Conservation (phyloP, 2,113 vertebrate species). For the Sphyrna mokarran region DNA sequence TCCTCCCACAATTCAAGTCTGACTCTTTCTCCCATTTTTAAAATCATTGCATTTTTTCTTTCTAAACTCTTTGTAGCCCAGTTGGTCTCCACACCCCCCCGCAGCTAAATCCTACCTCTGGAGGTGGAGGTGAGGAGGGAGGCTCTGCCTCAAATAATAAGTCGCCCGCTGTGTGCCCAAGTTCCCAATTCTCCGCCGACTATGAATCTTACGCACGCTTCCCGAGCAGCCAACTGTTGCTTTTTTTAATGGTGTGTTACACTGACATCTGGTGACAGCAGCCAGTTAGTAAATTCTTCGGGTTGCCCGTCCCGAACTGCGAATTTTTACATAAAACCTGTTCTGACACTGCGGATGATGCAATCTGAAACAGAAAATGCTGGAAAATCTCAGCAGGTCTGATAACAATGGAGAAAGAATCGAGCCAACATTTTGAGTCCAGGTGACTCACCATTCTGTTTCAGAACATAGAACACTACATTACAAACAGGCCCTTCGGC, state of each 20-base stretch:
- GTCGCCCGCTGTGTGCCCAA: slow-evolving; percentile 39
- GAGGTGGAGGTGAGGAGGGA: slow-evolving; percentile 48
- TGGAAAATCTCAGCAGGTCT: too few relatives aligned
- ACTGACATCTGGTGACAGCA: not conserved
- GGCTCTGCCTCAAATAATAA: slow-evolving; percentile 54
- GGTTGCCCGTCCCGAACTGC: not conserved
- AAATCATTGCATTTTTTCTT: too few relatives aligned
- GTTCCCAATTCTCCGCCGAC: not conserved
- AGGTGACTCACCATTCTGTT: too few relatives aligned
- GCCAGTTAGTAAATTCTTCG: not conserved
- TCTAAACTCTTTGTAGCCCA: not conserved
- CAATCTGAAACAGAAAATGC: too few relatives aligned
- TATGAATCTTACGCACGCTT: not conserved
- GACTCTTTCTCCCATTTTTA: too few relatives aligned
- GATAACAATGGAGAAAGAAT: too few relatives aligned
- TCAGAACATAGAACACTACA: too few relatives aligned
- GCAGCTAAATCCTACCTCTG: slow-evolving; percentile 41
- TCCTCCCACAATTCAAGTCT: too few relatives aligned
- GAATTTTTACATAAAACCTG: too few relatives aligned
- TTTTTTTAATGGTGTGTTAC: not conserved
- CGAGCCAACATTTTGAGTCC: too few relatives aligned
- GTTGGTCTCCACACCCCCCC: slow-evolving; percentile 42
- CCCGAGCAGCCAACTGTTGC: not conserved
- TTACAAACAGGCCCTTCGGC: too few relatives aligned
- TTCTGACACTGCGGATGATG: too few relatives aligned